Base-by-base conservation (phyloP, 2,113 vertebrate species). In the Sturnus vulgaris region DNA sequence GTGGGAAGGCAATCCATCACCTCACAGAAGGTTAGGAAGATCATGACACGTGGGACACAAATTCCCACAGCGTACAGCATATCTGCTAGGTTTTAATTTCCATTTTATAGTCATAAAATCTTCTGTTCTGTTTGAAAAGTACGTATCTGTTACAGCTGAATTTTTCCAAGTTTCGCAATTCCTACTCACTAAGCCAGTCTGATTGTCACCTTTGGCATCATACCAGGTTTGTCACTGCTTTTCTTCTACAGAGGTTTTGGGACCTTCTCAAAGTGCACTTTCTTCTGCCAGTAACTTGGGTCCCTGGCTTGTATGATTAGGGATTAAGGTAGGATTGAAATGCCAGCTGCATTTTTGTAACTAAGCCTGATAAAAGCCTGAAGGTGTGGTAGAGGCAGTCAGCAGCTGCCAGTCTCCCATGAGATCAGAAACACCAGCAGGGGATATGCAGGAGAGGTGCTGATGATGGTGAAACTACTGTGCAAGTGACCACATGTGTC, bases 401-500 rank as follows among this genome's bases (percentile, higher is more conserved):
- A 81, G 82, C 15, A 70, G 56, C 40, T 39, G 50, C 72, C 59
- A 39, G 4, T 23, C 39, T 59, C 53, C 49, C 18, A 7, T 2
- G 18, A 60, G 24, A 46, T 7, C 3, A 4, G 72, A 76, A 64
- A 69, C 19, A 35, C 44, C 31, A 64, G 24, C 11, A 60, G 50
- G 19, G 52, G 31, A 53, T 21, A n/a, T 16, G 20, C 47, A 82
- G 44, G 30, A 46, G 56, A 50, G 31, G 37, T 33, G 49, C 42
- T 4, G 6, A 28, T 46, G 37, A 16, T 53, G 5, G 4, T 33
- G 35, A 84, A 84, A 84, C 44, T 10, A 9, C n/a, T 31, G 50
- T 1, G 6, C 3, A 8, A 64, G 64, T 31, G 21, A 47, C 17
- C 6, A 4, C 0, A 1, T 1, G 1, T 4, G 0, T 2, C 12